Evolutionary conservation across 2,888 invertebrate species (phyloP).

Genomic region (Drosophila neonasuta): DNA sequence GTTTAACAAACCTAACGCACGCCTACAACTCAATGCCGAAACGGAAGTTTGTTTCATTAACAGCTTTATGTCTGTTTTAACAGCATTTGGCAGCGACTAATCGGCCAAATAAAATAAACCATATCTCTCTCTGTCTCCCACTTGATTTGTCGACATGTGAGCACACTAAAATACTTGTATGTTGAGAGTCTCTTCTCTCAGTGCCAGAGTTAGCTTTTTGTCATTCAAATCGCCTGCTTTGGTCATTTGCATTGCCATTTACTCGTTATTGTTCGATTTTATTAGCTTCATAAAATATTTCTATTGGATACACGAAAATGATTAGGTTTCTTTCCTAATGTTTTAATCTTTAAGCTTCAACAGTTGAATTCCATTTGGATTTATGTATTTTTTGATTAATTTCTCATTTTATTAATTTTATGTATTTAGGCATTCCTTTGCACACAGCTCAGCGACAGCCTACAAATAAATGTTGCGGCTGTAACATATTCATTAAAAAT

Average conservation of each 20-base stretch:
- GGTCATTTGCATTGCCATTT: constrained; percentile 39
- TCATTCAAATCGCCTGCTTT: constrained; percentile 62
- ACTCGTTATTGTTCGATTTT: constrained; percentile 45
- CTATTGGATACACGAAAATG: constrained; percentile 58
- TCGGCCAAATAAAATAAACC: constrained; percentile 54
- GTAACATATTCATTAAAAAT: background rate
- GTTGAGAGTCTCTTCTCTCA: constrained; percentile 6
- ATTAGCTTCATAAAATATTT: constrained; percentile 56
- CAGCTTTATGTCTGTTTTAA: constrained; percentile 45
- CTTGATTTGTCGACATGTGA: constrained; percentile 23
- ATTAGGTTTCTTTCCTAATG: constrained; percentile 53
- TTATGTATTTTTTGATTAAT: constrained; percentile 37
- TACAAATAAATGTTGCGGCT: background rate
- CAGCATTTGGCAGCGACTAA: constrained; percentile 56
- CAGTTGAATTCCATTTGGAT: constrained; percentile 43
- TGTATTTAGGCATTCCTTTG: constrained; percentile 15
- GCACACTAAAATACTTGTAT: background rate
- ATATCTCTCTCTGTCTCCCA: constrained; percentile 43
- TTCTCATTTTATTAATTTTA: constrained; percentile 21
- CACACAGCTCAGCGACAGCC: background rate
- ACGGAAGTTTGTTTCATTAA: constrained; percentile 56
- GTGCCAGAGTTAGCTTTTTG: constrained; percentile 32
- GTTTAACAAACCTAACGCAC: constrained; percentile 7
- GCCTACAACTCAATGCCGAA: constrained; percentile 28
- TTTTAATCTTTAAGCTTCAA: constrained; percentile 50